Percentiles rank a stretch among this genome's conserved stretches.
Conservation (phyloP, 2,113 vertebrate species). For the Istiophorus platypterus region DNA sequence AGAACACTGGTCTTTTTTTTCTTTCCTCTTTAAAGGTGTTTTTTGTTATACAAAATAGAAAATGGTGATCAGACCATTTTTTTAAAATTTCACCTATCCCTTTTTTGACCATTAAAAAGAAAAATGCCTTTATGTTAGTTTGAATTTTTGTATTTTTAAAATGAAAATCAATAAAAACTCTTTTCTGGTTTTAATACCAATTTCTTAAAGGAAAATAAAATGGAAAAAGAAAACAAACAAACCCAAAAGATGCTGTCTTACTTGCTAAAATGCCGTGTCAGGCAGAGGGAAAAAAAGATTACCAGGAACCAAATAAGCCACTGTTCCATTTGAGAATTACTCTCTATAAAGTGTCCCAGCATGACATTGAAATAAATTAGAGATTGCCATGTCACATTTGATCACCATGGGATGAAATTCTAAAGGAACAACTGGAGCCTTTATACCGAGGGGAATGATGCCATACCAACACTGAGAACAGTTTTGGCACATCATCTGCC, state of each 20-base stretch:
- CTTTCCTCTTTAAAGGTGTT: too few species aligned
- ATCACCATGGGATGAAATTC: slow-evolving; percentile 34
- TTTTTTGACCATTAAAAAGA: too few species aligned
- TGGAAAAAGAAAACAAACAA: too few species aligned
- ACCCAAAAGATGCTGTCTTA: not conserved
- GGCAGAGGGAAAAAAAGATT: not conserved
- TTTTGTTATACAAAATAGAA: too few species aligned
- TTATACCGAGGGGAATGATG: slow-evolving; percentile 7
- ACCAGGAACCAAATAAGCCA: slow-evolving; percentile 32
- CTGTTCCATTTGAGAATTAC: slow-evolving; percentile 35
- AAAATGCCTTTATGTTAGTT: too few species aligned
- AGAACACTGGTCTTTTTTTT: too few species aligned
- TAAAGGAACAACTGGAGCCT: slow-evolving; percentile 46
- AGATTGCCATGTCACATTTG: slow-evolving; percentile 60
- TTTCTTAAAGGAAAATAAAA: too few species aligned
- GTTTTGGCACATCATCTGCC: slow-evolving; percentile 34
- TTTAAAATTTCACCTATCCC: too few species aligned
- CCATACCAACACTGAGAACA: slow-evolving; percentile 34
- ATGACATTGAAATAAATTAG: slow-evolving; percentile 38
- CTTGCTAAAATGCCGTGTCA: slow-evolving; percentile 17
- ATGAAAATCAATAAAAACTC: too few species aligned
- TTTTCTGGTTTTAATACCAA: too few species aligned
- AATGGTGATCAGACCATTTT: too few species aligned
- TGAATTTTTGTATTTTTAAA: too few species aligned
- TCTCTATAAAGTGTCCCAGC: slow-evolving; percentile 33